Conservation (phyloP, 2,113 vertebrate species). For the Varanus salvator region DNA sequence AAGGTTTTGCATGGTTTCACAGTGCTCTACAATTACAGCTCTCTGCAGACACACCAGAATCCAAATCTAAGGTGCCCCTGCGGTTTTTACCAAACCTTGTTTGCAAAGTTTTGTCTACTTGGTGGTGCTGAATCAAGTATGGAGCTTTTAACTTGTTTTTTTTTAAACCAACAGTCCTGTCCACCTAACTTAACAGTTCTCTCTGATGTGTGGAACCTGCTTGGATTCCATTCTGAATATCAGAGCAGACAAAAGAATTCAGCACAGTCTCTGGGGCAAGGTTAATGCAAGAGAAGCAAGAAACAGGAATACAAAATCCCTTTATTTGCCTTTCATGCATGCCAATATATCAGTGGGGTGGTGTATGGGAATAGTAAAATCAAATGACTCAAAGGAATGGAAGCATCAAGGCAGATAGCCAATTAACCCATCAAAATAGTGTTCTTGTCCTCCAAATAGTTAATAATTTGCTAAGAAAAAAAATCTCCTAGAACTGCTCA, state of each 20-base stretch:
- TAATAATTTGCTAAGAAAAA: background rate
- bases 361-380: background rate
- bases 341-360: background rate
- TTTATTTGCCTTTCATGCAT: background rate
- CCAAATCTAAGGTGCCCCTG: background rate
- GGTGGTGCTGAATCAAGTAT: background rate
- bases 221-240: background rate
- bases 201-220: background rate
- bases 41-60: background rate
- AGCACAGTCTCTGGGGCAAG: background rate
- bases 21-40: background rate
- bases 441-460: background rate
- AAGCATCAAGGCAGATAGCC: background rate
- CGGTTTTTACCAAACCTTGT: background rate
- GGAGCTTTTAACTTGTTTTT: background rate
- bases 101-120: background rate
- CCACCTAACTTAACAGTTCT: background rate
- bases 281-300: background rate
- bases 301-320: background rate
- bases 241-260: background rate
- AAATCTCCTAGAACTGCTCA: background rate
- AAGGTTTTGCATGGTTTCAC: background rate
- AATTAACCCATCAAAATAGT: background rate
- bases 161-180: background rate
- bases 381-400: too few relatives aligned